Percentiles rank a stretch among this genome's conserved stretches.
phyloP scores from a whole-genome alignment of 2,888 invertebrate genomes.

The Eupithecia inturbata region DNA sequence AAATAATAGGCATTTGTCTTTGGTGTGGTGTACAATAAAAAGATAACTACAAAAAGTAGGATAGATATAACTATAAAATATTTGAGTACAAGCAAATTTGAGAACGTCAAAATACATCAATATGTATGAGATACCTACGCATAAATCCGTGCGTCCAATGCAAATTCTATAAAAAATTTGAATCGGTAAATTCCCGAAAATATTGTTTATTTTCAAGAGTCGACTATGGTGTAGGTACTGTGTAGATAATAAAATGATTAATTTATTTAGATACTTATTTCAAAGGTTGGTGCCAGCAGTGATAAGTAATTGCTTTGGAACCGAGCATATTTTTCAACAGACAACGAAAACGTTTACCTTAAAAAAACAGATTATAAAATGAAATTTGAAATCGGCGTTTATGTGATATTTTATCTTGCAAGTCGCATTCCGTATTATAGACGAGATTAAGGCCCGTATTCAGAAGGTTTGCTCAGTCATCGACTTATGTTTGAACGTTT shows the following conservation, averaged over 20 bases:
- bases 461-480: too few species aligned
- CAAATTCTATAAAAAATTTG: constrained; percentile 7
- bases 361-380: too few species aligned
- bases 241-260: not conserved
- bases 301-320: not conserved
- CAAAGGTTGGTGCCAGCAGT: not conserved
- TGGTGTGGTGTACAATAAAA: too few species aligned
- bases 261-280: not conserved
- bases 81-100: not conserved
- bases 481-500: too few species aligned
- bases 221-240: not conserved
- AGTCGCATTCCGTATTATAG: too few species aligned
- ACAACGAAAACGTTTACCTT: too few species aligned
- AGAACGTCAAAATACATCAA: constrained; percentile 3
- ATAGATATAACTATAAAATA: not conserved
- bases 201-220: not conserved
- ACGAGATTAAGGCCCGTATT: too few species aligned
- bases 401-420: too few species aligned
- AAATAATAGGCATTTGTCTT: too few species aligned
- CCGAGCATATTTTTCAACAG: not conserved
- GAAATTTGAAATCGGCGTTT: too few species aligned
- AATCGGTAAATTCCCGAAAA: constrained; percentile 4
- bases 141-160: not conserved
- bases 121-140: constrained; percentile 14
- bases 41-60: too few species aligned